Base-by-base conservation (phyloP, 2,888 invertebrate genomes). In the Teleogryllus oceanicus region DNA sequence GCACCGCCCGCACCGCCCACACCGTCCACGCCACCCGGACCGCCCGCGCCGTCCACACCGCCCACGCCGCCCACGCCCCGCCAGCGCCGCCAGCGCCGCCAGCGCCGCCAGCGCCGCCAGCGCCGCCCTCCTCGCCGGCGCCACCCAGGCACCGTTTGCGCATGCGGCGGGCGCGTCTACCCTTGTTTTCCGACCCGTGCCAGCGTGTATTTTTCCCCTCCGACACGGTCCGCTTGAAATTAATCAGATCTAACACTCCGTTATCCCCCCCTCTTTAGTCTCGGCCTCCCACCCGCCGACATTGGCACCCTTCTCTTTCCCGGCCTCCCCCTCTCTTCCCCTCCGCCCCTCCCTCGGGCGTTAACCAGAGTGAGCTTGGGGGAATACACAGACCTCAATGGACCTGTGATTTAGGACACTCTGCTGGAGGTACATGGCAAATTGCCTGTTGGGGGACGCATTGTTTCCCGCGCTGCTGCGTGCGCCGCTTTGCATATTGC, bases 151-250 rank as follows among this genome's bases (percentile, higher is more conserved):
- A 37, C 37, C 37, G 37, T 5, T 37, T 37, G 37, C 37, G 37
- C 37, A 37, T 37, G 62, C 62, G n/a, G n/a, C 62, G 62, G n/a
- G 62, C n/a, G 62, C 62, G 62, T 62, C 62, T 62, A 62, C 62
- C 62, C 62, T 62, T 62, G 62, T 62, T 62, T 62, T 62, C 62
- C 62, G n/a, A n/a, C 62, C 62, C 62, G 62, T 62, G 62, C 62
- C 62, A 62, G 13, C 62, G n/a, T 62, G 62, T 62, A 37, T 37
- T 62, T 62, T 62, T 62, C 62, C 62, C 62, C 62, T 62, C 62
- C 62, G 62, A 62, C 62, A 62, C 62, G 62, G 16, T n/a, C 62
- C 62, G 62, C 62, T 62, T 62, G 62, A 62, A 62, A 62, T 62
- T 62, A 62, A 62, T 62, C 62, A 62, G 62, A 62, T 62, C 62